Base-by-base conservation (phyloP, 2,113 vertebrate genomes). In the Gavia stellata region DNA sequence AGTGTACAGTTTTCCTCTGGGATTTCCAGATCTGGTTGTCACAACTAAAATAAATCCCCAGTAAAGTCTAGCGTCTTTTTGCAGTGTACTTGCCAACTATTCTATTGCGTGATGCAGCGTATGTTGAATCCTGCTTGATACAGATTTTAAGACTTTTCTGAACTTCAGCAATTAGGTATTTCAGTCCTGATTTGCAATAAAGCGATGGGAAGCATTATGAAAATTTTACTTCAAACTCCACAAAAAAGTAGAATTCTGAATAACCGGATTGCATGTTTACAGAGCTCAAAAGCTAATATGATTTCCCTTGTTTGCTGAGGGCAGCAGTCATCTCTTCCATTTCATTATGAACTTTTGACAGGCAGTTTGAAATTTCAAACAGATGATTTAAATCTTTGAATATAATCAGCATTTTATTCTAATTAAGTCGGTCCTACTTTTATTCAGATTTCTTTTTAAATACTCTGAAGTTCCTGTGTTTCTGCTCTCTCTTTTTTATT, bases 251-350 rank as follows among this genome's bases (percentile, higher is more conserved):
- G 33, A 50, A 13, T 45, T 78, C 34, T 72, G 86, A 77, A 10
- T 65, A 85, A 66, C 14, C 21, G 56, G n/a, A 11, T 66, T 75
- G 62, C 5, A 3, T 56, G 47, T 55, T 47, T 67, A 24, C 1
- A 1, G 53, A 66, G 70, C 61, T 86, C 67, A 74, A 93, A 86
- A 93, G 61, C 9, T 87, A 94, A 67, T 92, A 16, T 50, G 56
- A 85, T 85, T 82, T 88, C n/a, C 50, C n/a, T 88, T 92, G 95
- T 93, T 82, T 68, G 38, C 67, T 88, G 78, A 92, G 40, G 66
- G 23, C 50, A 82, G 86, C 81, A 52, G 20, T 96, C 88, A 92
- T 88, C 34, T 94, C 49, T 72, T 63, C 44, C 34, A 23, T 87
- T 94, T 88, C 56, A 61, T 65, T 31, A 75, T 8, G 47, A 90